Conservation (phyloP, 2,113 vertebrate species). For the Thunnus thynnus region DNA sequence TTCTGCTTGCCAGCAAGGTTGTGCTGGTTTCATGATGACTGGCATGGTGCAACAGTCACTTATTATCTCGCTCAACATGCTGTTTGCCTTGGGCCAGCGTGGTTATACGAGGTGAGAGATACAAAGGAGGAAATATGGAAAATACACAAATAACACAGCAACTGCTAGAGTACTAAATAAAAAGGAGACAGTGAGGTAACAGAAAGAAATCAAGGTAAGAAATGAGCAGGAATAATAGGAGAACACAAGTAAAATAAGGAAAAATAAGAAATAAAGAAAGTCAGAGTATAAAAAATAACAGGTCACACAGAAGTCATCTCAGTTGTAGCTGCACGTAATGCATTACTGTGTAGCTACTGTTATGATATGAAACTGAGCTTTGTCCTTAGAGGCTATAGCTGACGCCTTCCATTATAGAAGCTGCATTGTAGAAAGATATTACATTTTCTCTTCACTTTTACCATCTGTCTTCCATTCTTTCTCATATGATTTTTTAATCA, state of each 20-base stretch:
- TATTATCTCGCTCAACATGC: conserved; percentile 52
- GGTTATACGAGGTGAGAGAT: conserved; percentile 25
- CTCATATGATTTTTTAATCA: background rate
- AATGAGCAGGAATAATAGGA: background rate
- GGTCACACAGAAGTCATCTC: conserved; percentile 23
- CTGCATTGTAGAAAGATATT: conserved; percentile 7
- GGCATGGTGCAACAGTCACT: conserved; percentile 30
- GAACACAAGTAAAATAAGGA: background rate
- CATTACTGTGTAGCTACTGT: background rate
- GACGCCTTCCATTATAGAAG: conserved; percentile 16
- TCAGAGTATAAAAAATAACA: conserved; percentile 14
- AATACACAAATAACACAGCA: background rate
- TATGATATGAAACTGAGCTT: conserved; percentile 11
- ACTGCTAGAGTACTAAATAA: conserved; percentile 4
- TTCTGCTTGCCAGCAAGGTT: conserved; percentile 38
- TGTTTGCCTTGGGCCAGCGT: conserved; percentile 22
- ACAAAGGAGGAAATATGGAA: conserved; percentile 25
- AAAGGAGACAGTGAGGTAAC: background rate
- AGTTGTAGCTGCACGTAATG: conserved; percentile 15
- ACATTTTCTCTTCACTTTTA: conserved; percentile 8
- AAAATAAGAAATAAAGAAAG: conserved; percentile 1
- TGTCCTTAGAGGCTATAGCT: background rate
- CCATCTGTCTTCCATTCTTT: conserved; percentile 23
- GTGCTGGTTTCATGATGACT: conserved; percentile 55
- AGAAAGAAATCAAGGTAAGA: background rate